A percentile compares a stretch with the other conserved stretches of the same genome.
Conservation (phyloP, 1,140 invertebrate species). For the Musca domestica region DNA sequence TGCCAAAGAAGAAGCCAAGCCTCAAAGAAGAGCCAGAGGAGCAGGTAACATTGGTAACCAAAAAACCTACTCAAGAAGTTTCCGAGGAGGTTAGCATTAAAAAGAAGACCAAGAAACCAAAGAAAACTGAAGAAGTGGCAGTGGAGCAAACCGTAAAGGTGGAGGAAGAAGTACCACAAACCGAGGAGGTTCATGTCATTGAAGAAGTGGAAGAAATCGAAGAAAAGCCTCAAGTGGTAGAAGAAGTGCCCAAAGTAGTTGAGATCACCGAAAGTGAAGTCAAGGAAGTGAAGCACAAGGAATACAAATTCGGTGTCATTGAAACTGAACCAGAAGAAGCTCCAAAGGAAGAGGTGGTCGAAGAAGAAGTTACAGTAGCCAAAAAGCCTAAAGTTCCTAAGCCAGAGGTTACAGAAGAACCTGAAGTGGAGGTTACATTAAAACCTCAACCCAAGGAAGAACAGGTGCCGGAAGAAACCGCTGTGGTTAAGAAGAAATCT, state of each 20-base stretch:
- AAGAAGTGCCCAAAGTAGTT: constrained; percentile 8
- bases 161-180: constrained; percentile 35
- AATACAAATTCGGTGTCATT: constrained; percentile 24
- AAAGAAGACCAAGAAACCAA: constrained; percentile 43
- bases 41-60: constrained; percentile 31
- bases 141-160: constrained; percentile 44
- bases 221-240: background rate
- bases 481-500: constrained; percentile 19
- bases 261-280: background rate
- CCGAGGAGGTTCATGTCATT: constrained; percentile 24
- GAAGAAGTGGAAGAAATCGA: constrained; percentile 33
- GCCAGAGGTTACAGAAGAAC: constrained; percentile 41
- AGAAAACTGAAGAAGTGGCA: constrained; percentile 38
- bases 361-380: constrained; percentile 38
- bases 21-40: constrained; percentile 32
- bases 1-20: constrained; percentile 43
- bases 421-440: constrained; percentile 43
- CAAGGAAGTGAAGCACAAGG: constrained; percentile 39
- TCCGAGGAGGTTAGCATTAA: constrained; percentile 35
- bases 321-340: constrained; percentile 16
- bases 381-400: constrained; percentile 40
- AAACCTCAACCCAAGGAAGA: constrained; percentile 33
- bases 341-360: constrained; percentile 25
- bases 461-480: constrained; percentile 41
- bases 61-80: constrained; percentile 39